Evolutionary conservation across 2,113 vertebrate species (phyloP).

Genomic region (pig (Sus scrofa)): DNA sequence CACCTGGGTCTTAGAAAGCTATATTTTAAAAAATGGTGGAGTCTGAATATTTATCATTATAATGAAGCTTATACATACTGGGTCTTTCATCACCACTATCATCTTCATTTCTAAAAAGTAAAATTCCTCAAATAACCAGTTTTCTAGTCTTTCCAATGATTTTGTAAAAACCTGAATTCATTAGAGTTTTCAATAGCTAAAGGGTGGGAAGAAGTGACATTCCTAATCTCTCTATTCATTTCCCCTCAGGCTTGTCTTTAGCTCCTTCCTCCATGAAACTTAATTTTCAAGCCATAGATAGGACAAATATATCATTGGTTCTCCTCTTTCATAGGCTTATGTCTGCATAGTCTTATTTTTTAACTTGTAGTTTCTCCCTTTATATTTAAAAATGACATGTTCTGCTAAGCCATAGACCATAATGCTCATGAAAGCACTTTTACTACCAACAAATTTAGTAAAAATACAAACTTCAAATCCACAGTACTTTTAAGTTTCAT

Average conservation of each 20-base stretch:
- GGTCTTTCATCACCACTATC: background rate
- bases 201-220: background rate
- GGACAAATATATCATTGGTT: background rate
- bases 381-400: background rate
- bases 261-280: background rate
- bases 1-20: background rate
- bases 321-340: background rate
- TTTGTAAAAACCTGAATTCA: background rate
- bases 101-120: background rate
- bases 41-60: background rate
- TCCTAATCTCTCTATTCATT: background rate
- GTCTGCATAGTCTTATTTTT: background rate
- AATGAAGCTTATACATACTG: background rate
- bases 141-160: background rate
- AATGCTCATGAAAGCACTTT: background rate
- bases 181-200: background rate
- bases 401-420: background rate
- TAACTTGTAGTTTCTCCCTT: background rate
- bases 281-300: background rate
- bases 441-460: background rate
- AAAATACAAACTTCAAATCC: background rate
- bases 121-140: background rate
- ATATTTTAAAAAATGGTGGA: constrained; percentile 11
- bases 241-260: background rate
- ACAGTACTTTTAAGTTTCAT: background rate